phyloP scores from a whole-genome alignment of 2,888 invertebrate genomes.

The Scaptomyza polygonia region DNA sequence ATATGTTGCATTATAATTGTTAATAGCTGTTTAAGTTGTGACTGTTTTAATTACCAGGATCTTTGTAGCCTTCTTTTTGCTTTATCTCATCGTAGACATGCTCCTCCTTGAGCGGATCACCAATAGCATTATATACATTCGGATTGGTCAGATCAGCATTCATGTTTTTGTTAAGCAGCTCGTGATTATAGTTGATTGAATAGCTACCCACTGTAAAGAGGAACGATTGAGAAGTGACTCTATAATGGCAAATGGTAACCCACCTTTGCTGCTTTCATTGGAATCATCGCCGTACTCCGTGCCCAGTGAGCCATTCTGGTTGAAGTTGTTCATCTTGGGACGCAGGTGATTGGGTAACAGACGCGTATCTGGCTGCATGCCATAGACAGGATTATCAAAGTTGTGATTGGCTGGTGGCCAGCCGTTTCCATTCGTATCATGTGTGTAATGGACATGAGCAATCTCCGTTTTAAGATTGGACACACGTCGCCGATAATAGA shows the following conservation, averaged over 20 bases:
- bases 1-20: conserved; percentile 10
- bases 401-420: conserved; percentile 85
- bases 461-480: conserved; percentile 93
- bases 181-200: conserved; percentile 87
- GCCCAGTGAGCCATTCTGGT: conserved; percentile 65
- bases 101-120: conserved; percentile 90
- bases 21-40: neutral
- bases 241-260: neutral
- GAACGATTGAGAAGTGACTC: neutral
- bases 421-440: conserved; percentile 87
- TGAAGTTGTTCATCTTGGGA: conserved; percentile 84
- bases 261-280: conserved; percentile 85
- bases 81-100: conserved; percentile 96
- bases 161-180: conserved; percentile 90
- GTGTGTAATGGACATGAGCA: conserved; percentile 93
- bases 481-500: conserved; percentile 93
- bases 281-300: conserved; percentile 84
- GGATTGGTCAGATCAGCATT: conserved; percentile 95
- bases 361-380: conserved; percentile 87
- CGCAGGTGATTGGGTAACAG: conserved; percentile 82
- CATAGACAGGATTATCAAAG: conserved; percentile 96
- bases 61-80: conserved; percentile 89
- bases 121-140: conserved; percentile 91
- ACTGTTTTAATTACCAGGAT: conserved; percentile 85
- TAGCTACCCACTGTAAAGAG: conserved; percentile 84